A percentile compares a stretch with the other conserved stretches of the same genome.
These are phyloP conservation scores for Dermatemys mawii DNA, from an alignment of 2,113 vertebrate species.

Conservation along the genomic window DNA sequence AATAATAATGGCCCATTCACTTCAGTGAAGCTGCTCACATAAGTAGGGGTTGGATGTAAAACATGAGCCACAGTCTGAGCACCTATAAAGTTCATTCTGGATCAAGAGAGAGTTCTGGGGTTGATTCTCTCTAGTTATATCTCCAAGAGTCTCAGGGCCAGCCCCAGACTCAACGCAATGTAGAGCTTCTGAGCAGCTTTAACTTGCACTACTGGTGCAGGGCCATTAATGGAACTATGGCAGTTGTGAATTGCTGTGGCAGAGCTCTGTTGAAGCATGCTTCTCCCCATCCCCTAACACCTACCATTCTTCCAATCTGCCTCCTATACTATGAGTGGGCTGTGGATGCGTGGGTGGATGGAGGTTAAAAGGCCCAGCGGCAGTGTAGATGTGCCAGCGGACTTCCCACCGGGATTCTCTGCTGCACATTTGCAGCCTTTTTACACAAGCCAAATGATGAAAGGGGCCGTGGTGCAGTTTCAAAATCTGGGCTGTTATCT, in stretches of 20 bases:
- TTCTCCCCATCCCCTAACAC: background rate
- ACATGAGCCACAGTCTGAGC: background rate
- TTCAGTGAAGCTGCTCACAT: background rate
- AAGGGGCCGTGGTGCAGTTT: background rate
- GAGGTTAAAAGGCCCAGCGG: conserved; percentile 47
- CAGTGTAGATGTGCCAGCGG: conserved; percentile 40
- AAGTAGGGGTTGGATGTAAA: background rate
- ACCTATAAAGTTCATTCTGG: background rate
- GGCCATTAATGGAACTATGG: too few species aligned
- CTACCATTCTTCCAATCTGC: background rate
- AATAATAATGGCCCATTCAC: background rate
- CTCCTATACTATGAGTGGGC: background rate
- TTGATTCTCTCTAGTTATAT: background rate
- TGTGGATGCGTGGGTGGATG: conserved; percentile 32
- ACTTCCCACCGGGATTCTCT: background rate
- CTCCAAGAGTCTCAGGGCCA: background rate
- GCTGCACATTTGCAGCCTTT: conserved; percentile 36
- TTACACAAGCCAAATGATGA: conserved; percentile 13
- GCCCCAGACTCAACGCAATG: background rate
- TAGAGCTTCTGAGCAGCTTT: background rate
- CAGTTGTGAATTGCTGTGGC: background rate
- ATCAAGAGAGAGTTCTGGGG: too few species aligned
- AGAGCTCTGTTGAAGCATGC: background rate
- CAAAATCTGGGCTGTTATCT: background rate
- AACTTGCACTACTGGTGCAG: background rate